These are phyloP conservation scores for Cotesia chilonis DNA, from an alignment of 1,140 invertebrate species.

Conservation along the genomic window DNA sequence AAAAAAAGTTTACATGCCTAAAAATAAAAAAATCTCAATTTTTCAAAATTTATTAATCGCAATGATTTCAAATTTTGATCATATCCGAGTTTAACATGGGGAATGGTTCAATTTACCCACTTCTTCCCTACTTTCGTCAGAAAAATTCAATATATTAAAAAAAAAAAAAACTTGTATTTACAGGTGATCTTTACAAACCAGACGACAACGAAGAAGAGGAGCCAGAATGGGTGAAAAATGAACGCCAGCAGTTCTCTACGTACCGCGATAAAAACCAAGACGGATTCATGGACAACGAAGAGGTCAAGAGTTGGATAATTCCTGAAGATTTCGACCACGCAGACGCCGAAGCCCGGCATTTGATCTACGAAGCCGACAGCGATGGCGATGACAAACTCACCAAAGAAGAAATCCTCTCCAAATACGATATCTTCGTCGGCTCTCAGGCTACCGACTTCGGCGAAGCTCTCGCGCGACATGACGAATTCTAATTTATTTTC, in stretches of 20 bases:
- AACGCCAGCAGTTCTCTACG: constrained; percentile 89
- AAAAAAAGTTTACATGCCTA: too few relatives aligned
- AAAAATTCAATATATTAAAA: background rate
- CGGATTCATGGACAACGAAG: constrained; percentile 87
- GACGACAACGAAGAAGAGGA: constrained; percentile 75
- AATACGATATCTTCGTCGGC: constrained; percentile 98
- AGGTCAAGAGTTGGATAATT: constrained; percentile 94
- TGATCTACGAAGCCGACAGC: constrained; percentile 93
- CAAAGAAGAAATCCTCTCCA: constrained; percentile 91
- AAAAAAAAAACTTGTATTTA: constrained; percentile 22
- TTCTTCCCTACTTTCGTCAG: too few relatives aligned
- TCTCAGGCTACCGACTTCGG: constrained; percentile 99
- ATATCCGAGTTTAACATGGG: too few relatives aligned
- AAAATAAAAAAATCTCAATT: too few relatives aligned
- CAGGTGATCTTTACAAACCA: constrained; percentile 83
- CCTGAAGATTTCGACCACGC: constrained; percentile 97
- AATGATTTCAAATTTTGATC: too few relatives aligned
- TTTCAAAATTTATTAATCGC: too few relatives aligned
- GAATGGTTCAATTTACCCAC: too few relatives aligned
- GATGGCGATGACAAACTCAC: constrained; percentile 91
- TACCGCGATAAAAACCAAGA: constrained; percentile 87
- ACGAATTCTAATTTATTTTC: constrained; percentile 80
- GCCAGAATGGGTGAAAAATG: constrained; percentile 95
- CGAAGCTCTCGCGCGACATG: constrained; percentile 91
- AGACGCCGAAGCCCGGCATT: constrained; percentile 92